phyloP scores from a whole-genome alignment of 2,888 invertebrate species.

The Nymphalis urticae region DNA sequence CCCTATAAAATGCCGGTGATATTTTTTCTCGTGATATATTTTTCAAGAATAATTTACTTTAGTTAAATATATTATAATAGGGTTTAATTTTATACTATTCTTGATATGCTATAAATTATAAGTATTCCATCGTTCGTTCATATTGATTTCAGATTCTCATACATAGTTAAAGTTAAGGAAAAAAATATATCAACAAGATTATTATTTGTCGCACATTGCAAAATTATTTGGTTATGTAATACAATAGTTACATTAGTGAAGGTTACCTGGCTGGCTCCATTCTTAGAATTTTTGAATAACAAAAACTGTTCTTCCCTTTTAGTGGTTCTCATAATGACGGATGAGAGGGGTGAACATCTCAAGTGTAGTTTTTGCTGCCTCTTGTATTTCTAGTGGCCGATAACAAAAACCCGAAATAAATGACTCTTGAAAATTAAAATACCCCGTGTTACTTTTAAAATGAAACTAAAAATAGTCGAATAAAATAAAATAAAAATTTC shows the following conservation, averaged over 20 bases:
- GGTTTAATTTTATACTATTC: no score
- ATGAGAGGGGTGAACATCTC: slow-evolving; percentile 70
- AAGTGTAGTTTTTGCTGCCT: slow-evolving; percentile 75
- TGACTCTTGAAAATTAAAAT: slow-evolving; percentile 16
- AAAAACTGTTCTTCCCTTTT: slow-evolving; percentile 63
- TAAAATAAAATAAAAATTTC: no score
- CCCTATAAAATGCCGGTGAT: not conserved
- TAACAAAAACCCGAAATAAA: slow-evolving; percentile 54
- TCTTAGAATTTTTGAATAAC: slow-evolving; percentile 64
- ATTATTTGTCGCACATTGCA: slow-evolving; percentile 34
- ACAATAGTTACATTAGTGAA: slow-evolving; percentile 60
- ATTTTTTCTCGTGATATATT: no score
- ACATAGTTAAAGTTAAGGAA: not conserved
- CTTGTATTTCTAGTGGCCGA: slow-evolving; percentile 70
- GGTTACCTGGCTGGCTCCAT: slow-evolving; percentile 68
- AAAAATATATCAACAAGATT: slow-evolving; percentile 10
- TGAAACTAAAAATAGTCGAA: not conserved
- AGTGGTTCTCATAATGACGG: slow-evolving; percentile 73
- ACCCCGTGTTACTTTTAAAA: not conserved
- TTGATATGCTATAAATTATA: no score
- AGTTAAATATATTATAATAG: no score
- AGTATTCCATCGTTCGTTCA: no score
- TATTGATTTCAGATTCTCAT: not conserved
- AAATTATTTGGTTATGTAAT: slow-evolving; percentile 37
- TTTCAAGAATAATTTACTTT: no score